Base-by-base conservation (phyloP, 1,140 invertebrate genomes). In the Zaprionus taronus region DNA sequence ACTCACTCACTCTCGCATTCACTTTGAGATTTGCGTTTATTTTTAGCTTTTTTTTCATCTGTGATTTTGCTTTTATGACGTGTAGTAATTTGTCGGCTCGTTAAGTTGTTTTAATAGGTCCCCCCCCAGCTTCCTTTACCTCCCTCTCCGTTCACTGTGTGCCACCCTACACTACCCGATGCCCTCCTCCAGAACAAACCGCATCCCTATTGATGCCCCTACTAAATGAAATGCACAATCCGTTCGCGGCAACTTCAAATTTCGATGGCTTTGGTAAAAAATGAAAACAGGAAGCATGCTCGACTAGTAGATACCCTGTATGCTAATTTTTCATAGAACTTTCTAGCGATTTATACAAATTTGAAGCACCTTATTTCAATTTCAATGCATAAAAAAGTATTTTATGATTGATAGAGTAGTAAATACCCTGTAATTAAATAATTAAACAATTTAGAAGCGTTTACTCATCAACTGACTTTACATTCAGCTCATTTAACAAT, bases 1-100 rank as follows among this genome's bases (percentile, higher is more conserved):
- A 44, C 38, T 20, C 53, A 28, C 53, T 26, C 24, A 65, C 26
- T 57, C 61, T 36, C 38, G 28, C 24, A 60, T 34, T 61, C 55
- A 41, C 55, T 66, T 36, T 44, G 28, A 36, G 62, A 60, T 71
- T 67, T 31, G 22, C 15, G 65, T 77, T 70, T 87, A 89, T 89
- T 81, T 81, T 89, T 81, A 89, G 74, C 41, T 36, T 63, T 71
- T 69, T 56, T 31, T 41, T 72, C 62, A 81, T 89, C 79, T 76
- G 83, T 87, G 83, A 87, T 84, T 84, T 17, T 79, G 72, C 58
- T 89, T 87, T 87, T 84, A 87, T 89, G 84, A 89, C 66, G 84
- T 81, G 84, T 81, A 81, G 78, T 89, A 89, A 89, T 89, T 89
- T 91, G 87, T 91, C 83, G 87, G 87, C 83, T 91, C 87, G 79